phyloP scores from a whole-genome alignment of 2,797 vertebrate species.

The Falco biarmicus region DNA sequence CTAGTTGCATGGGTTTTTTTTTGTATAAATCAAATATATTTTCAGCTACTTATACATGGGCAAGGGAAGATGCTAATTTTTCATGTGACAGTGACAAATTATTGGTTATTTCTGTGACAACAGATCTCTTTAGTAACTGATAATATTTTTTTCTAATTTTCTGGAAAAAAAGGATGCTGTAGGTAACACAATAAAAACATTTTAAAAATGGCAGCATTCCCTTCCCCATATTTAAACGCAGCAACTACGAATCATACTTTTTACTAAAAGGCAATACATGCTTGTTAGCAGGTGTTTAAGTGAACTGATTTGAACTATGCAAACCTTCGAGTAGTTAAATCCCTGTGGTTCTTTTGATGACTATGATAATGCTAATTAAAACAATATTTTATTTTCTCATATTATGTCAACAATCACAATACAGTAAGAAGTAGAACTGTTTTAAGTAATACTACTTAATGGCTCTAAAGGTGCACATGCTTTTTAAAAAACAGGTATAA shows the following conservation, averaged over 20 bases:
- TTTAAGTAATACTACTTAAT: background rate
- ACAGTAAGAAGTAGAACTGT: background rate
- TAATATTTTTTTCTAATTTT: background rate
- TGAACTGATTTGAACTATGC: background rate
- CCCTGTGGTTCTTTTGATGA: background rate
- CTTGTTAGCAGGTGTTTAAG: background rate
- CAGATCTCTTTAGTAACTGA: background rate
- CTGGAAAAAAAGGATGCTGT: background rate
- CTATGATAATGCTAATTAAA: background rate
- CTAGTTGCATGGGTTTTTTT: background rate
- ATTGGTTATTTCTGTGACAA: background rate
- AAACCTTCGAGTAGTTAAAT: background rate
- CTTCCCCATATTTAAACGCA: background rate
- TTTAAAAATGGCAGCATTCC: background rate
- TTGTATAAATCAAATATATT: background rate
- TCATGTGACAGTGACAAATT: background rate
- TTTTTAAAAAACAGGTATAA: background rate
- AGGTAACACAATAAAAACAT: background rate
- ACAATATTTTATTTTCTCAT: background rate
- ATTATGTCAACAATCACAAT: background rate
- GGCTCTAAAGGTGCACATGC: background rate
- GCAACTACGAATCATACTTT: background rate
- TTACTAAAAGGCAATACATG: background rate
- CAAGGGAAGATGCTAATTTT: background rate
- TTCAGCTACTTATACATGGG: background rate